These are phyloP conservation scores for Drosophila mercatorum DNA, from an alignment of 2,888 invertebrate genomes.

Conservation along the genomic window DNA sequence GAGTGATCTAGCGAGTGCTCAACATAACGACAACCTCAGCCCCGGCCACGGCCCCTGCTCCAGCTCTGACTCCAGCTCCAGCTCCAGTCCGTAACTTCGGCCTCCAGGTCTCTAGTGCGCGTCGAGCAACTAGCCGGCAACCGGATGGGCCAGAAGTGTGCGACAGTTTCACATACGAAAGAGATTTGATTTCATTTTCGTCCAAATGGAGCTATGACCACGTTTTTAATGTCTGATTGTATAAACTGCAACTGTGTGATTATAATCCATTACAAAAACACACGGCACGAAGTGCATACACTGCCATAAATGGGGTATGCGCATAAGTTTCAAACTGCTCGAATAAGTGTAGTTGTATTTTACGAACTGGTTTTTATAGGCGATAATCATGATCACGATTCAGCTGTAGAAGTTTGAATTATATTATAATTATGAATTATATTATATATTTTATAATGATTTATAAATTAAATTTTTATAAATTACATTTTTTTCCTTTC, in stretches of 20 bases:
- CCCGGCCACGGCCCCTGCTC: background rate
- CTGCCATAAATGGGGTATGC: constrained; percentile 27
- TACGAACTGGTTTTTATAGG: background rate
- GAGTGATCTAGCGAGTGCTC: constrained; percentile 44
- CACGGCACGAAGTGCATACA: constrained; percentile 15
- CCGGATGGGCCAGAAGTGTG: constrained; percentile 66
- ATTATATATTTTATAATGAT: background rate
- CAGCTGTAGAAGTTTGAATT: background rate
- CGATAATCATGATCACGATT: background rate
- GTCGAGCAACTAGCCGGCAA: constrained; percentile 32
- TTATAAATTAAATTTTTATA: background rate
- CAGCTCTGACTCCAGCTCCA: constrained; percentile 22
- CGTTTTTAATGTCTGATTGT: constrained; percentile 57
- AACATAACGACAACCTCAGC: constrained; percentile 43
- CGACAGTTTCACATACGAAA: constrained; percentile 65
- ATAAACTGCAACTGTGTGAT: constrained; percentile 46
- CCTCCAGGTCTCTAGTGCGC: constrained; percentile 1
- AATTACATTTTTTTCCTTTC: background rate
- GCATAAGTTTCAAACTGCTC: background rate
- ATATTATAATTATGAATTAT: background rate
- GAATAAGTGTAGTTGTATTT: background rate
- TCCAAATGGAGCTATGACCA: constrained; percentile 68
- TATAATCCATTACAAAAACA: constrained; percentile 12
- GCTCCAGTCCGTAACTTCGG: constrained; percentile 12
- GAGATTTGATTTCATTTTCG: constrained; percentile 69